Conservation (phyloP, 1,140 invertebrate genomes). For the Drosophila sturtevanti region DNA sequence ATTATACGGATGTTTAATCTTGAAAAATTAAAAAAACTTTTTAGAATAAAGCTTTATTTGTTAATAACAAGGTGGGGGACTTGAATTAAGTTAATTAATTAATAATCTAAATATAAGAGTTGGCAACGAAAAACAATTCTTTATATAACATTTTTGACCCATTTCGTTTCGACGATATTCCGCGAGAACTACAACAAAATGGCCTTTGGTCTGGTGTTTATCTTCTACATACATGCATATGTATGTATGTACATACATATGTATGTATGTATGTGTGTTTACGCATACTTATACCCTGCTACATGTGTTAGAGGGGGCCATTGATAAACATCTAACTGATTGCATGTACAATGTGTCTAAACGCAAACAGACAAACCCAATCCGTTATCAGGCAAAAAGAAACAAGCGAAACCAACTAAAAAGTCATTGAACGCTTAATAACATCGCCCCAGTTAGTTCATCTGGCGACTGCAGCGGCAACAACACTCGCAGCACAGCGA, state of each 20-base stretch:
- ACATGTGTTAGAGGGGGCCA: no score
- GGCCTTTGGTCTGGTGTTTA: neutral
- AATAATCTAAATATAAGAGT: no score
- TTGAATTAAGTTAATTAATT: no score
- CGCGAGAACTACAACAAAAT: neutral
- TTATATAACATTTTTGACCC: neutral
- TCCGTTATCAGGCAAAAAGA: slow-evolving; percentile 41
- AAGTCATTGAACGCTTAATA: slow-evolving; percentile 69
- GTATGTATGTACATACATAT: no score
- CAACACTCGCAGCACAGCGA: slow-evolving; percentile 13
- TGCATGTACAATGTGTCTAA: neutral
- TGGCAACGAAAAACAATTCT: neutral
- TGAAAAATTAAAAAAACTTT: no score
- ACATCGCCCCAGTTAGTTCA: slow-evolving; percentile 53
- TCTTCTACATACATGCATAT: neutral
- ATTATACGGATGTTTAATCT: no score
- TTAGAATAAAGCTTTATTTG: no score
- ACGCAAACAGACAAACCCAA: neutral
- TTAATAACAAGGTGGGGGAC: no score
- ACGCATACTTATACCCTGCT: no score
- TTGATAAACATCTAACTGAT: slow-evolving; percentile 21
- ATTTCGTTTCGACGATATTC: neutral
- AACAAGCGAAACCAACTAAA: slow-evolving; percentile 23
- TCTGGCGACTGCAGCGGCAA: slow-evolving; percentile 12
- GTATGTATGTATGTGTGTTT: neutral